Evolutionary conservation across 2,888 invertebrate genomes (phyloP), one percentile per base, ranked within the genome.

Genomic region (Euzetes globulus): DNA sequence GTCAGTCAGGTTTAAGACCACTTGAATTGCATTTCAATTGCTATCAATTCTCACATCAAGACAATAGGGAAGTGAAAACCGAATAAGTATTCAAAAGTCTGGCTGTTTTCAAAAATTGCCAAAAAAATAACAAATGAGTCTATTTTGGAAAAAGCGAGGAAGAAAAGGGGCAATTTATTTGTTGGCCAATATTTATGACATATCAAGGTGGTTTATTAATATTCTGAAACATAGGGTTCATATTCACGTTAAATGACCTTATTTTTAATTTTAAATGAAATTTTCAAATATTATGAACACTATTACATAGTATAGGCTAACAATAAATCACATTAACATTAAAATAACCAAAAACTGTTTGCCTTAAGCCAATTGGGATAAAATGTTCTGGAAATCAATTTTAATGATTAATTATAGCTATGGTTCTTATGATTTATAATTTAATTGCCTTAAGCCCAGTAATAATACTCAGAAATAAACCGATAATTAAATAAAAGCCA

Each of bases 221-320:
- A 19, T 63, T 17, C 11, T 17, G 1, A 6, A 33, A 33, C 33
- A 63, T 29, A 17, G 15, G 33, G 15, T 63, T 63, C 33, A 17
- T 27, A 27, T 25, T 58, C 15, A 29, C 41, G 22, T 7, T 68
- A 11, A 37, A 22, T 68, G 41, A 68, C 63, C 63, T 33, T 15
- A 63, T 63, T 63, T 33, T 68, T 68, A 68, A 41, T 68, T 68
- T 68, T 41, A 68, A 68, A 68, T 68, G 19, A 68, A 68, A 68
- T 68, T 41, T 68, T 41, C 68, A 68, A 37, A 25, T 58, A 25
- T 58, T 13, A 22, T 19, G 25, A 13, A 27, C 58, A 25, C 4
- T 22, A 55, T 55, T 19, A 25, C 22, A 6, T 22, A 7, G 22
- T 58, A 22, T 58, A 27, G 58, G 58, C 58, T 63, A 17, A 68